Evolutionary conservation across 2,113 vertebrate species (phyloP).

Genomic region (Arenaria interpres): DNA sequence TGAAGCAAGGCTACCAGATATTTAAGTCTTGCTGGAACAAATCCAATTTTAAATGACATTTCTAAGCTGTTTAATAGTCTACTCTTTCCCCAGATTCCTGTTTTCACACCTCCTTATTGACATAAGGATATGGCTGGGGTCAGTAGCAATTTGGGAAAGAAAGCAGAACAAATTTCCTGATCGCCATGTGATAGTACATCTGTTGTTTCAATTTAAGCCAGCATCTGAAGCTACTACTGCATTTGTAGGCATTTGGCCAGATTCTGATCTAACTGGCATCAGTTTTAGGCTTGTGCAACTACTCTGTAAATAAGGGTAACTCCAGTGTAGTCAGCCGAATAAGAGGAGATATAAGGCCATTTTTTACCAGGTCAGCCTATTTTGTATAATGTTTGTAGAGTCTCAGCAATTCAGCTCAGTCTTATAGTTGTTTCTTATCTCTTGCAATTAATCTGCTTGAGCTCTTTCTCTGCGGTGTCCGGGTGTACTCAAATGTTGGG

Average conservation of each 20-base stretch:
- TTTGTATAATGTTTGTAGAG: not conserved
- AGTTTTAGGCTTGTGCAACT: not conserved
- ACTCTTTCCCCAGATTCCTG: not conserved
- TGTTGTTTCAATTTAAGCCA: constrained; percentile 30
- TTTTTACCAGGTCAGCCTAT: not conserved
- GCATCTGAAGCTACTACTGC: constrained; percentile 5
- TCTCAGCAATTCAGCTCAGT: not conserved
- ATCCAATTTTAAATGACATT: not conserved
- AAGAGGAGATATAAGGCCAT: not conserved
- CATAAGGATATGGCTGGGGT: constrained; percentile 40
- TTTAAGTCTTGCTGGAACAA: not conserved
- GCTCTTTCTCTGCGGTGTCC: not conserved
- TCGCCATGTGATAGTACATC: constrained; percentile 36
- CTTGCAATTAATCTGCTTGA: not conserved
- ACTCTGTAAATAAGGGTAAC: not conserved
- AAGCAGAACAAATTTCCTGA: constrained; percentile 55
- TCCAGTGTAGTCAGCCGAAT: not conserved
- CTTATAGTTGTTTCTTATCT: not conserved
- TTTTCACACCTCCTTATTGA: constrained; percentile 45
- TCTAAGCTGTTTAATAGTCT: not conserved
- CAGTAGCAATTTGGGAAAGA: constrained; percentile 51
- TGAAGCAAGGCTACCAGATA: not conserved
- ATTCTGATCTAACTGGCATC: not conserved
- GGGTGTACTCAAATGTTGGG: not conserved
- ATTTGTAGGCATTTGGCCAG: not conserved